These are phyloP conservation scores for Mastigias papua DNA, from an alignment of 30 jellyfish, hydroid and myxozoan species.

Conservation along the genomic window DNA sequence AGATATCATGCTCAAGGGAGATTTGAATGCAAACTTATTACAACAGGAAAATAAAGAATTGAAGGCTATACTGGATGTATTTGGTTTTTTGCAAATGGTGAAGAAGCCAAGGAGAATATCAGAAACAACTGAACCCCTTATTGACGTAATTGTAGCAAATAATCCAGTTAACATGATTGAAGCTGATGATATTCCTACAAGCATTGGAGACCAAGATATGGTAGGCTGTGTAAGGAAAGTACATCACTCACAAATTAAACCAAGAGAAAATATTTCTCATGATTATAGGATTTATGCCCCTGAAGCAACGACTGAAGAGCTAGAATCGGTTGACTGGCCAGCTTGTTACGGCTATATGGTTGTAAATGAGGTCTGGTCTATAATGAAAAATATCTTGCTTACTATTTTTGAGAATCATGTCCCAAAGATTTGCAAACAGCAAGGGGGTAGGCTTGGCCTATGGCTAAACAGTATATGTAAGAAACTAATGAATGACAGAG, in stretches of 20 bases:
- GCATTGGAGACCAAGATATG: constrained; percentile 77
- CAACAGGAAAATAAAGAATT: constrained; percentile 47
- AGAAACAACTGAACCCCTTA: constrained; percentile 34
- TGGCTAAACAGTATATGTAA: too few relatives aligned
- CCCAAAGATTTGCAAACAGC: too few relatives aligned
- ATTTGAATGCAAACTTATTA: constrained; percentile 23
- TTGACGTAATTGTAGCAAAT: constrained; percentile 47
- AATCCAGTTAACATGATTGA: constrained; percentile 31
- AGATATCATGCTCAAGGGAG: constrained; percentile 55
- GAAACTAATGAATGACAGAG: too few relatives aligned
- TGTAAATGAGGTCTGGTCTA: constrained; percentile 32
- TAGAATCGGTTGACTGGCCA: constrained; percentile 55
- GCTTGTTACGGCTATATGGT: constrained; percentile 18
- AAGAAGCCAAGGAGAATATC: constrained; percentile 52
- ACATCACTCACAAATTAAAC: constrained; percentile 23
- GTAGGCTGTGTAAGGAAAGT: constrained; percentile 60
- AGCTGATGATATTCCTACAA: constrained; percentile 63
- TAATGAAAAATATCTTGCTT: neutral
- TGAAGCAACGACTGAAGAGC: constrained; percentile 47
- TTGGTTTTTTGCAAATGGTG: constrained; percentile 45
- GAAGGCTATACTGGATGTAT: constrained; percentile 24
- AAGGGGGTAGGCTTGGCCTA: too few relatives aligned
- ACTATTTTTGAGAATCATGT: too few relatives aligned
- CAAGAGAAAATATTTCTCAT: constrained; percentile 54
- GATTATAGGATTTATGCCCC: constrained; percentile 64